Evolutionary conservation across 2,888 invertebrate genomes (phyloP), one percentile per base, ranked within the genome.

Genomic region (Lasioglossum leucozonium): DNA sequence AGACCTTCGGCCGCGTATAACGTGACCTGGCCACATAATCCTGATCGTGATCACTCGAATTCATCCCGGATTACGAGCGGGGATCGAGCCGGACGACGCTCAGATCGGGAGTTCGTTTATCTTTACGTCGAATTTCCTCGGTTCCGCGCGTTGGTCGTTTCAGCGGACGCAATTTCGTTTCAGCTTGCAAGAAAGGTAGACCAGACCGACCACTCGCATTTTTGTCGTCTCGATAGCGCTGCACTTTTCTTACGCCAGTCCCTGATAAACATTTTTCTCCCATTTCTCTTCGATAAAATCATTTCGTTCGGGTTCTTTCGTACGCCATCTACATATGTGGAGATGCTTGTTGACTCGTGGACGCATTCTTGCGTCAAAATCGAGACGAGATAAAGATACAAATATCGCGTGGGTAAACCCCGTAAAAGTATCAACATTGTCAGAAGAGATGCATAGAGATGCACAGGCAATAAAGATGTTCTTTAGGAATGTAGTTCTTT

Each of bases 21-120:
- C 90, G 87, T 86, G 89, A 90, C 88, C 81, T 62, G 85, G 81
- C 67, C 75, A 55, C 82, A 55, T 85, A 86, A 90, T 86, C 83
- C 74, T 71, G 85, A 82, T 79, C 72, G 72, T 58, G 58, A 83
- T 77, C 86, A 51, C 86, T 80, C 34, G 72, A 77, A 87, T 88
- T 90, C 85, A 72, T 76, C 82, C 69, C 51, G 84, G 82, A 88
- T 85, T 86, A 82, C 82, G 65, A 67, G 51, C 37, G 18, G 10
- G 11, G 40, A 84, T 77, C 55, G 30, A 37, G 30, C 71, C 42
- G 55, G 37, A 18, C 47, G 67, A 55, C 51, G 72, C 8, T 69
- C n/a, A 16, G 47, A 55, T 72, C 74, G 79, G 18, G 40, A 69
- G 65, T 85, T 77, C 72, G 58, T 85, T 84, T 86, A 81, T 80